Evolutionary conservation across 2,113 vertebrate genomes (phyloP).

Genomic region (Mugil cephalus): DNA sequence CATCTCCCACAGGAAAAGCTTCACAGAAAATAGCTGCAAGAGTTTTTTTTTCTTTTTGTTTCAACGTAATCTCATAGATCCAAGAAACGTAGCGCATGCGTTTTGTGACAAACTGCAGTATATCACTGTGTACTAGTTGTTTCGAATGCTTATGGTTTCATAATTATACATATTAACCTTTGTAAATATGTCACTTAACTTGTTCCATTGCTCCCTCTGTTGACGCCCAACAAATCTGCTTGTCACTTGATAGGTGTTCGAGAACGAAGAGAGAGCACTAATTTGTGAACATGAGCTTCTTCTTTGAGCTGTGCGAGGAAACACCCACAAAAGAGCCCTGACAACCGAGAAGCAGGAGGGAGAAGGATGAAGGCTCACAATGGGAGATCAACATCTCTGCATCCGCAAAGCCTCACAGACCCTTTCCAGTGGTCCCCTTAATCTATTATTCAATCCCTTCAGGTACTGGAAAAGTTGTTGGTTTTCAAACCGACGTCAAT

Average conservation of each 20-base stretch:
- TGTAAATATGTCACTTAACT: background rate
- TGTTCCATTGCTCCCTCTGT: background rate
- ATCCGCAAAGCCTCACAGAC: slow-evolving; percentile 33
- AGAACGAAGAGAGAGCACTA: slow-evolving; percentile 33
- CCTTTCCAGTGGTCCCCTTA: slow-evolving; percentile 10
- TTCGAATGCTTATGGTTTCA: background rate
- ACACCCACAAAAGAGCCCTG: slow-evolving; percentile 60
- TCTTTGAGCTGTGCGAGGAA: slow-evolving; percentile 52
- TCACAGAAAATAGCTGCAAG: slow-evolving; percentile 30
- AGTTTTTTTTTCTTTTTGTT: background rate
- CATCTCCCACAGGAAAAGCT: slow-evolving; percentile 36
- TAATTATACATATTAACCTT: background rate
- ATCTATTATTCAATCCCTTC: slow-evolving; percentile 50
- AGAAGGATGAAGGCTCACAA: slow-evolving; percentile 25
- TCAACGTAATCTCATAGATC: background rate
- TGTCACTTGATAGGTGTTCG: slow-evolving; percentile 55
- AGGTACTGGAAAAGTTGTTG: slow-evolving; percentile 29
- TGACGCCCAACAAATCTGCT: slow-evolving; percentile 25
- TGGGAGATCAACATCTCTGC: slow-evolving; percentile 52
- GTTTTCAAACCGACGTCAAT: slow-evolving; percentile 20
- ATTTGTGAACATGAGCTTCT: slow-evolving; percentile 70
- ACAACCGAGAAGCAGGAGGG: slow-evolving; percentile 55
- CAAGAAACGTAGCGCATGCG: background rate
- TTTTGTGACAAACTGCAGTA: slow-evolving; percentile 6
- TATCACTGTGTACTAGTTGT: background rate